Percentiles rank a stretch among this genome's conserved stretches.
Evolutionary conservation across 2,888 invertebrate species (phyloP).

Genomic region (Pegoplata infirma): DNA sequence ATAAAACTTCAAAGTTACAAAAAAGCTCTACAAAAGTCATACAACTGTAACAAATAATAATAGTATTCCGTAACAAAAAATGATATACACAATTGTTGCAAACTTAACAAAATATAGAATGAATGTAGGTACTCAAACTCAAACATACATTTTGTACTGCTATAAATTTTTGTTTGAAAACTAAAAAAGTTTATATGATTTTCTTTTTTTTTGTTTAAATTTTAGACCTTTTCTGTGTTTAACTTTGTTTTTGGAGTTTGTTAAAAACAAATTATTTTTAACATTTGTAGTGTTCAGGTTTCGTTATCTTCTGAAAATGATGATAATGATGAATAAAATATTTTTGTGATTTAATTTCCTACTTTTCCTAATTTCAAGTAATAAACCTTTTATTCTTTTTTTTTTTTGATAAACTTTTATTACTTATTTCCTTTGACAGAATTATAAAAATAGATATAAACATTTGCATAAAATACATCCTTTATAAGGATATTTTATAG

Average conservation of each 20-base stretch:
- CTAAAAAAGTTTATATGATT: constrained; percentile 15
- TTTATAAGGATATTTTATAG: background rate
- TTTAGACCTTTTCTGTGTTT: background rate
- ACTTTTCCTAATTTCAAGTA: constrained; percentile 25
- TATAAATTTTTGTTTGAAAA: background rate
- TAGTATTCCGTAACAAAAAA: constrained; percentile 12
- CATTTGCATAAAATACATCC: constrained; percentile 18
- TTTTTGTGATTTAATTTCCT: constrained; percentile 6
- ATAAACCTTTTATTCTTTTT: no score
- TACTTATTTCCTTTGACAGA: constrained; percentile 23
- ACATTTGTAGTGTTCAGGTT: background rate
- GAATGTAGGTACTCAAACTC: background rate
- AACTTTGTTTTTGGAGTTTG: background rate
- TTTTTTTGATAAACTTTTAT: constrained; percentile 18
- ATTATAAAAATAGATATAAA: constrained; percentile 1
- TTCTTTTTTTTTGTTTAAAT: constrained; percentile 9
- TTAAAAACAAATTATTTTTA: constrained; percentile 16
- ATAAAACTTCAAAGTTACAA: constrained; percentile 40
- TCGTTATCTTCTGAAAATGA: background rate
- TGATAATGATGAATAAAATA: constrained; percentile 16
- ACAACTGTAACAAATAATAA: constrained; percentile 33
- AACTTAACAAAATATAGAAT: background rate
- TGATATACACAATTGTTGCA: constrained; percentile 13
- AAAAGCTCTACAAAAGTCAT: constrained; percentile 36
- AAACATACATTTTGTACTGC: background rate